Base-by-base conservation (phyloP, 2,113 vertebrate species). In the Nematolebias whitei region DNA sequence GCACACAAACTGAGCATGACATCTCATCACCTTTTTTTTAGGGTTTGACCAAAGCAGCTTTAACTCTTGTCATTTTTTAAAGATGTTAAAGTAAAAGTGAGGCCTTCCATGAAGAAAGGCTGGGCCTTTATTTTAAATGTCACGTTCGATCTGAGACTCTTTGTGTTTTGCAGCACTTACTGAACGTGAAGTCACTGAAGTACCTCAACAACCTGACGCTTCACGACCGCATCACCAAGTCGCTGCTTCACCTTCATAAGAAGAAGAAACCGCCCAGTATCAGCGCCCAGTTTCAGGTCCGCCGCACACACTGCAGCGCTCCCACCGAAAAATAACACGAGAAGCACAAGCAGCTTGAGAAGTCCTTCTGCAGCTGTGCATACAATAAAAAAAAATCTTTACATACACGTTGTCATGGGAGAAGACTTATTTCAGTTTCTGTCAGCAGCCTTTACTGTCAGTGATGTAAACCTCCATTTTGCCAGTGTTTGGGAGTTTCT, bases 211-310 rank as follows among this genome's bases (percentile, higher is more conserved):
- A 94, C 76, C 88, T 99, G 89, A 98, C 97, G 0, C 88, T 98
- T 16, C 97, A 98, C 0, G 97, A 99, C 88, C 96, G 97, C 61
- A 99, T 98, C 70, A 99, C 98, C 67, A 99, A 99, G 82, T 99
- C 98, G 15, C 93, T 98, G 64, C 94, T 99, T 39, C 98, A 99
- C 82, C 93, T 99, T 56, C 96, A 99, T 80, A 99, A 99, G 93
- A 99, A 99, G 91, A 99, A 99, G 89, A 99, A 99, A 60, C 96
- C 97, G 0, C 97, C 96, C 57, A 98, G 97, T 68, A 99, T 99
- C 88, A 99, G 97, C 0, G 98, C 98, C 23, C 98, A 99, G 86
- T 99, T 99, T 85, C 97, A 99, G 97, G 97, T 99, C 73, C 76
- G 78, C 24, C 22, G 35, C 32, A 49, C 45, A 45, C 45, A 29